These are phyloP conservation scores for Lithobates sylvaticus DNA, from an alignment of 2,797 vertebrate genomes.

Conservation along the genomic window DNA sequence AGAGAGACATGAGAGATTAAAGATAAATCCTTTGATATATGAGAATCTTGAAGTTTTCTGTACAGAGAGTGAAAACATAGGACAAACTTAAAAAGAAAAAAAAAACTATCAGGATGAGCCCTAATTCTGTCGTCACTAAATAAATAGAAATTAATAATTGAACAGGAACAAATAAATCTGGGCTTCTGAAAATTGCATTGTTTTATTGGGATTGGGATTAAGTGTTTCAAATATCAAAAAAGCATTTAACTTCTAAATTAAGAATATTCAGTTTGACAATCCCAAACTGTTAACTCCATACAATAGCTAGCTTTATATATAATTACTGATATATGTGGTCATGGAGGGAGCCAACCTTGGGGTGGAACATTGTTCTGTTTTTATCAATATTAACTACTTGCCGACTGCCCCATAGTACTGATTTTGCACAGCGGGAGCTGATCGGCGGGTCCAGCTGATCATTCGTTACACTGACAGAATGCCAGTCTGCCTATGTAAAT, in stretches of 20 bases:
- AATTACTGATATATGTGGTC: no score
- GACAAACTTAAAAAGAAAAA: constrained; percentile 23
- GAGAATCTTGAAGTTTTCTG: constrained; percentile 59
- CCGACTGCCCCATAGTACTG: no score
- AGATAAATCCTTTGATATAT: constrained; percentile 61
- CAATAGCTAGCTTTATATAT: background rate
- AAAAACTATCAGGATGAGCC: constrained; percentile 32
- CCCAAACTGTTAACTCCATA: background rate
- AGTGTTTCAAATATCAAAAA: constrained; percentile 23
- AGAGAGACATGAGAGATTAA: constrained; percentile 62
- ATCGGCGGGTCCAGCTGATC: no score
- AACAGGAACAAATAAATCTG: constrained; percentile 43
- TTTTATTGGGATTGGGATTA: constrained; percentile 47
- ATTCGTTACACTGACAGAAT: no score
- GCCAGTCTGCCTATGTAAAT: no score
- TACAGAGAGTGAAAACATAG: constrained; percentile 37
- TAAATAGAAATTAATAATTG: constrained; percentile 31
- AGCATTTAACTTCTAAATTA: constrained; percentile 6
- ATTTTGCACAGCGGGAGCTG: no score
- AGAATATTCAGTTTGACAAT: background rate
- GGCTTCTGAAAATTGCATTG: constrained; percentile 40
- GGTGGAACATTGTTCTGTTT: no score
- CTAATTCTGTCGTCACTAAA: constrained; percentile 32
- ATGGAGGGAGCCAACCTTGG: no score
- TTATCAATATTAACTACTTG: no score